Percentiles rank a stretch among this genome's conserved stretches.
Evolutionary conservation across 2,113 vertebrate genomes (phyloP).

Genomic region (Cricetomys ansorgei): DNA sequence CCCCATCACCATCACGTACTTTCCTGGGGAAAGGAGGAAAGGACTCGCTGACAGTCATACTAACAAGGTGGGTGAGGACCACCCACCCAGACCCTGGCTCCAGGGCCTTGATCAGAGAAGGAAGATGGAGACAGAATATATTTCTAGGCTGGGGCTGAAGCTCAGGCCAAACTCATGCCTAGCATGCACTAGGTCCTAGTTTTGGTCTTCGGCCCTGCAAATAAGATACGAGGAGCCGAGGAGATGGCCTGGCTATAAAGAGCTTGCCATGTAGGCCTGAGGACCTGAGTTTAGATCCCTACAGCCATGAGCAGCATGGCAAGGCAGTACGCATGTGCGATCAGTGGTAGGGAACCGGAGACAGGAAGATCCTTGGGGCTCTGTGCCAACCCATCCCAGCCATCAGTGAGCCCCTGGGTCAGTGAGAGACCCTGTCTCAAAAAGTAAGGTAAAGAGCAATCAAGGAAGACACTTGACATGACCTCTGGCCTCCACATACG

Average conservation of each 20-base stretch:
- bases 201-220: neutral
- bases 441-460: neutral
- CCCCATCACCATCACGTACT: constrained; percentile 98
- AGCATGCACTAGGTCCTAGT: neutral
- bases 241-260: neutral
- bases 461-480: neutral
- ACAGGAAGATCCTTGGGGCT: neutral
- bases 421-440: neutral
- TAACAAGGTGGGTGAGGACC: neutral
- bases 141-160: neutral
- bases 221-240: neutral
- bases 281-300: neutral
- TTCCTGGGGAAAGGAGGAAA: constrained; percentile 86
- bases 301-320: neutral
- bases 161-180: neutral
- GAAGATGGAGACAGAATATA: neutral
- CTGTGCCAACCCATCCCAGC: neutral
- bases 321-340: too few relatives aligned
- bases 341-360: neutral
- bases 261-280: neutral
- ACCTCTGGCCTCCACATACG: neutral
- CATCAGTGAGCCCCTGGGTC: neutral
- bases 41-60: neutral
- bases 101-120: neutral
- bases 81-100: neutral